Conservation (phyloP, 1,140 invertebrate species). For the Leptonema lineaticorne region DNA sequence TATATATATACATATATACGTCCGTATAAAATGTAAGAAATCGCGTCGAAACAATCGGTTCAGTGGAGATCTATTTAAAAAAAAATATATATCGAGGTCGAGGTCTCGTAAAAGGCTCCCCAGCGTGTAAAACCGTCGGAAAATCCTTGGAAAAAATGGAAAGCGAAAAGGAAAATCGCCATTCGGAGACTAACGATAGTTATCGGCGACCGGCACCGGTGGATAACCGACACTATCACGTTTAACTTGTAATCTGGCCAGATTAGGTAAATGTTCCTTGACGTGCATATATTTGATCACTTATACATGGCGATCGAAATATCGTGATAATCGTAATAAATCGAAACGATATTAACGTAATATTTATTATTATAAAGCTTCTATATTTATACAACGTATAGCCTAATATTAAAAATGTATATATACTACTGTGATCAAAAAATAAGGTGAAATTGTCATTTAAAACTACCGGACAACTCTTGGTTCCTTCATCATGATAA, state of each 20-base stretch:
- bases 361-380: too few relatives aligned
- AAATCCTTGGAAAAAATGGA: background rate
- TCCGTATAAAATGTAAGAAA: background rate
- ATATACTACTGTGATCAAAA: too few relatives aligned
- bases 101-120: background rate
- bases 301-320: conserved; percentile 25
- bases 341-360: too few relatives aligned
- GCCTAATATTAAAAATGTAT: too few relatives aligned
- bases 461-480: too few relatives aligned
- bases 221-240: conserved; percentile 39
- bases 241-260: conserved; percentile 40
- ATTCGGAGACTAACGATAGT: conserved; percentile 20
- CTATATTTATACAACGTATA: too few relatives aligned
- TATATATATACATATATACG: background rate
- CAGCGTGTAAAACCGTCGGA: background rate
- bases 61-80: background rate
- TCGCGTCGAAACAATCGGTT: background rate
- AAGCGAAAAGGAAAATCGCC: too few relatives aligned
- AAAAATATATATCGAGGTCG: background rate
- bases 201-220: conserved; percentile 22
- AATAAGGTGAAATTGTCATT: too few relatives aligned
- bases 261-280: conserved; percentile 39
- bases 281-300: conserved; percentile 27
- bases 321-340: too few relatives aligned
- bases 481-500: too few relatives aligned